Evolutionary conservation across 2,113 vertebrate genomes (phyloP).

Genomic region (Podarcis muralis): DNA sequence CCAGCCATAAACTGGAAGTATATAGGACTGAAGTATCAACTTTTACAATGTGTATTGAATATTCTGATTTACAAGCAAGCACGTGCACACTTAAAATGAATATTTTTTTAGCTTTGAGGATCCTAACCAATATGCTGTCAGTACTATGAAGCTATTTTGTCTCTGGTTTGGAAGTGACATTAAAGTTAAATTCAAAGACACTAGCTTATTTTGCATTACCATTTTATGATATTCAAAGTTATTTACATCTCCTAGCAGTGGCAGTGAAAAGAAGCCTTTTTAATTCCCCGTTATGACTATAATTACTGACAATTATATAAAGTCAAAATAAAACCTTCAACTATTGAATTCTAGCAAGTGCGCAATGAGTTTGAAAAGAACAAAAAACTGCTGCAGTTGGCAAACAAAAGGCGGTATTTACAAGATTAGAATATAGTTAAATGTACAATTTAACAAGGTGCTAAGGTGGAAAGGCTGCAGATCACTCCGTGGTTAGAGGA

Average conservation of each 20-base stretch:
- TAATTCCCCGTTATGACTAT: not conserved
- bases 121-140: not conserved
- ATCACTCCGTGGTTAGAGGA: not conserved
- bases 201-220: not conserved
- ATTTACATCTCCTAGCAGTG: not conserved
- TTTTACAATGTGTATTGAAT: not conserved
- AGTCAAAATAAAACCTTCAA: slow-evolving; percentile 9
- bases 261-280: slow-evolving; percentile 1
- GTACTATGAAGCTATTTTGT: not conserved
- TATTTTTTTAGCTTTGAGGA: not conserved
- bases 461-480: not conserved
- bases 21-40: not conserved
- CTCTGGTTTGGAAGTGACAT: not conserved
- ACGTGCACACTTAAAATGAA: not conserved
- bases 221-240: slow-evolving; percentile 7
- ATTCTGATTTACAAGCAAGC: not conserved
- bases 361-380: not conserved
- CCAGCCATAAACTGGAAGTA: not conserved
- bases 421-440: not conserved
- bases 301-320: slow-evolving; percentile 16
- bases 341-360: not conserved
- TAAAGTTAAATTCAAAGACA: slow-evolving; percentile 1
- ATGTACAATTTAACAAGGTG: not conserved
- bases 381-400: not conserved
- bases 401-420: slow-evolving; percentile 11